These are phyloP conservation scores for Lypha dubia DNA, from an alignment of 2,888 invertebrate species.

Conservation along the genomic window DNA sequence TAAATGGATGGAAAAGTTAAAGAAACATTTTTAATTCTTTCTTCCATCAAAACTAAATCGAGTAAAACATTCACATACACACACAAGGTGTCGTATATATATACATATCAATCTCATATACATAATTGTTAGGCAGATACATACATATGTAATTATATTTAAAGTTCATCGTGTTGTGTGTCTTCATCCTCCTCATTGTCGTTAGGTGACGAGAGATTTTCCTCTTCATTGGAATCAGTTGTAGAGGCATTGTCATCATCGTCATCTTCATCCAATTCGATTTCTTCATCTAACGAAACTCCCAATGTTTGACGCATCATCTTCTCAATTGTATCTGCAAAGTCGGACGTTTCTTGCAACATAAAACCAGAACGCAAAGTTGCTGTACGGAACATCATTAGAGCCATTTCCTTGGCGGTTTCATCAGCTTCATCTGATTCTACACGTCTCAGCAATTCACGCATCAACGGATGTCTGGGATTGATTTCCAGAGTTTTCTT, in stretches of 20 bases:
- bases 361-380: slow-evolving; percentile 97
- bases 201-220: slow-evolving; percentile 70
- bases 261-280: slow-evolving; percentile 83
- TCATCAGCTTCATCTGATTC: slow-evolving; percentile 90
- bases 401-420: slow-evolving; percentile 91
- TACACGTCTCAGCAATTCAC: slow-evolving; percentile 93
- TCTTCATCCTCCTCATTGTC: slow-evolving; percentile 84
- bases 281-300: slow-evolving; percentile 89
- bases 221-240: slow-evolving; percentile 83
- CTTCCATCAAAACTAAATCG: slow-evolving; percentile 73
- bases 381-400: slow-evolving; percentile 95
- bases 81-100: slow-evolving; percentile 21
- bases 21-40: slow-evolving; percentile 41
- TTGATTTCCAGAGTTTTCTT: slow-evolving; percentile 99
- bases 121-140: not conserved
- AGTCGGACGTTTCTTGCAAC: slow-evolving; percentile 92
- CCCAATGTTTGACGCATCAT: slow-evolving; percentile 93
- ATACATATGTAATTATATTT: slow-evolving; percentile 80
- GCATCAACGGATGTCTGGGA: slow-evolving; percentile 97
- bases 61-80: slow-evolving; percentile 74
- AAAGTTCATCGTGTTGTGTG: slow-evolving; percentile 86
- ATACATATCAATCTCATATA: slow-evolving; percentile 12
- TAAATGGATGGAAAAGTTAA: slow-evolving; percentile 45
- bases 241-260: slow-evolving; percentile 82
- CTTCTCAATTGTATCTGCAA: slow-evolving; percentile 94